These are phyloP conservation scores for Cybosia mesomella DNA, from an alignment of 2,888 invertebrate genomes.

Conservation along the genomic window DNA sequence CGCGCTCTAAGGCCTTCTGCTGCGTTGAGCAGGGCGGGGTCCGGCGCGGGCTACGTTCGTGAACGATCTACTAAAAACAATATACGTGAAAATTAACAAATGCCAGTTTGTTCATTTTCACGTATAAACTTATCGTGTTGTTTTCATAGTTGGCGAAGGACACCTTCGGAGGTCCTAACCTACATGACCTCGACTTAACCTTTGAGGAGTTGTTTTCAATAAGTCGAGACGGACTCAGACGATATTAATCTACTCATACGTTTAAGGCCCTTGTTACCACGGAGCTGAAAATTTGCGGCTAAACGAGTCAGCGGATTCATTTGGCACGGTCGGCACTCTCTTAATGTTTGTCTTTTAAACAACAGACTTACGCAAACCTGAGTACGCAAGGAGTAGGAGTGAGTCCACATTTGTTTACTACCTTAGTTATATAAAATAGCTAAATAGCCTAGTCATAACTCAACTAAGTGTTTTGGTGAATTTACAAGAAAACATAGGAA, in stretches of 20 bases:
- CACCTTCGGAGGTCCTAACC: slow-evolving; percentile 23
- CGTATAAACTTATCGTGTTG: background rate
- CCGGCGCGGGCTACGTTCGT: too few relatives aligned
- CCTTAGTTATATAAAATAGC: background rate
- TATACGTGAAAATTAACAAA: background rate
- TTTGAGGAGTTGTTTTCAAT: slow-evolving; percentile 33
- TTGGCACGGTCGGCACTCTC: background rate
- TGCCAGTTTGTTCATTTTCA: background rate
- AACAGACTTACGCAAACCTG: too few relatives aligned
- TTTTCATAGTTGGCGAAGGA: slow-evolving; percentile 5
- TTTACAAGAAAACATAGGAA: background rate
- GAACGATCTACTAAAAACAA: background rate
- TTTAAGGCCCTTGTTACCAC: background rate
- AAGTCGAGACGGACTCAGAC: slow-evolving; percentile 35
- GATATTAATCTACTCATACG: slow-evolving; percentile 44
- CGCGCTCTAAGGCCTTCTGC: too few relatives aligned
- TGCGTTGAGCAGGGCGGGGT: too few relatives aligned
- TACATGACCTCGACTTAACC: slow-evolving; percentile 27
- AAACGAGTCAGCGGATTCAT: background rate
- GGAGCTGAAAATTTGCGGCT: background rate
- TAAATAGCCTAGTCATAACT: background rate
- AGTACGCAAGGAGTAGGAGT: too few relatives aligned
- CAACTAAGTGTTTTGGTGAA: background rate
- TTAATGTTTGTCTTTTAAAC: background rate
- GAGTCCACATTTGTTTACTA: background rate